Evolutionary conservation across 30 jellyfish, hydroid and myxozoan genomes (phyloP), one percentile per base, ranked within the genome.

Genomic region (Rhopilema esculentum): DNA sequence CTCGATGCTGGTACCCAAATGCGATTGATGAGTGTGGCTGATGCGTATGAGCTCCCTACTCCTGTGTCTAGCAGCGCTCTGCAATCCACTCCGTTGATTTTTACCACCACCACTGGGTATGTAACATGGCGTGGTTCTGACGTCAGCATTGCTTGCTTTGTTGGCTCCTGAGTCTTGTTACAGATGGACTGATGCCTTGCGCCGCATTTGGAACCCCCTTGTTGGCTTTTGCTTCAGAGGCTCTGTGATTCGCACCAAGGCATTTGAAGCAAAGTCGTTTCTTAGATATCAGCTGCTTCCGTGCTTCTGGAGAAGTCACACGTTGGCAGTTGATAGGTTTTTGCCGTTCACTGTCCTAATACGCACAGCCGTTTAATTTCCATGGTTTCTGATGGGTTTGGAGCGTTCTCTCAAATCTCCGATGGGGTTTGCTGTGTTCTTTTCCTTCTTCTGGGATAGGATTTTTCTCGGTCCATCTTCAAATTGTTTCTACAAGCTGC

Each of bases 151-250:
- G 30, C 18, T 19, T 31, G 82, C 9, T 26, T 20, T 71, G 82
- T 53, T 9, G 83, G 23, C 23, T 77, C 78, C 16, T 77, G 57
- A 6, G 76, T n/a, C 29, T 77, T 52, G 88, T 77, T 81, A 80
- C 90, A 80, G 33, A 80, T 80, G 22, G 90, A 83, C 27, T 83
- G 92, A n/a, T n/a, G n/a, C n/a, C n/a, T n/a, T n/a, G n/a, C n/a
- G n/a, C n/a, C n/a, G n/a, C n/a, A n/a, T n/a, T n/a, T n/a, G n/a
- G n/a, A n/a, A 77, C 89, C 69, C 62, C 30, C 21, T 28, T 49
- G 48, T 50, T 83, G 69, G 64, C 92, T 83, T 23, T 49, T 83
- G 31, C 90, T 23, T 83, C 79, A 8, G 78, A 16, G n/a, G 88
- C 88, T 48, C 88, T 76, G 48, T 84, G 91, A 31, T 71, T 32